These are phyloP conservation scores for Clinocottus analis DNA, from an alignment of 2,113 vertebrate genomes.

Conservation along the genomic window DNA sequence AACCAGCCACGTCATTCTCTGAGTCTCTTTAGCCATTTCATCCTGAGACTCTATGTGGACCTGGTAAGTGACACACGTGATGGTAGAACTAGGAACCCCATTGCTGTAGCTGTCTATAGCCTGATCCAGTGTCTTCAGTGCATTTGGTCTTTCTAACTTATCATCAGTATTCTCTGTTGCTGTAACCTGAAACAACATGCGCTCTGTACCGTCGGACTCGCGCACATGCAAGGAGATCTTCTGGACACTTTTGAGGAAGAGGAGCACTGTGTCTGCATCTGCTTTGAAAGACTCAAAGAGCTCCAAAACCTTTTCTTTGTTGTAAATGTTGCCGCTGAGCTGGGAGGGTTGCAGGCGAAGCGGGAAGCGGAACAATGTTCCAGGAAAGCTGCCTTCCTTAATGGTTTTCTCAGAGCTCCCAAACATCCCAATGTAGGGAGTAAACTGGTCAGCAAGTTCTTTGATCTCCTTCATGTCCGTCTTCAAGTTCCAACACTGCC, in stretches of 20 bases:
- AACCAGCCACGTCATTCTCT: slow-evolving; percentile 92
- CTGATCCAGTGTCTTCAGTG: slow-evolving; percentile 88
- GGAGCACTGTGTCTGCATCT: slow-evolving; percentile 94
- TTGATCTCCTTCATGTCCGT: slow-evolving; percentile 93
- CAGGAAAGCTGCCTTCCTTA: slow-evolving; percentile 89
- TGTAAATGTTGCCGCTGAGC: slow-evolving; percentile 93
- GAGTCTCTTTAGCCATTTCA: slow-evolving; percentile 87
- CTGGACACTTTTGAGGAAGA: slow-evolving; percentile 96
- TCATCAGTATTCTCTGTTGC: slow-evolving; percentile 86
- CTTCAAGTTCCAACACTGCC: slow-evolving; percentile 97
- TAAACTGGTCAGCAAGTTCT: slow-evolving; percentile 93
- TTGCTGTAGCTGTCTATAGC: slow-evolving; percentile 92
- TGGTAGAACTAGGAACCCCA: slow-evolving; percentile 83
- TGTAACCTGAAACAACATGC: slow-evolving; percentile 91
- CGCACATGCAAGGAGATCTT: slow-evolving; percentile 91
- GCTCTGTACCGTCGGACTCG: slow-evolving; percentile 90
- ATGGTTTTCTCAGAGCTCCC: slow-evolving; percentile 93
- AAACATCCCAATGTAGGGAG: slow-evolving; percentile 92
- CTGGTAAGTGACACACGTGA: slow-evolving; percentile 94
- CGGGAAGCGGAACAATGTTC: slow-evolving; percentile 97
- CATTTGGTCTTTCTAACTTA: slow-evolving; percentile 88
- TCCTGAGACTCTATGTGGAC: slow-evolving; percentile 90
- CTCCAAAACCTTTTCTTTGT: slow-evolving; percentile 96
- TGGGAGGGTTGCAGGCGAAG: slow-evolving; percentile 93
- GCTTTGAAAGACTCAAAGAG: slow-evolving; percentile 96